Evolutionary conservation across 2,888 invertebrate species (phyloP).

Genomic region (Lithophane ornitopus): DNA sequence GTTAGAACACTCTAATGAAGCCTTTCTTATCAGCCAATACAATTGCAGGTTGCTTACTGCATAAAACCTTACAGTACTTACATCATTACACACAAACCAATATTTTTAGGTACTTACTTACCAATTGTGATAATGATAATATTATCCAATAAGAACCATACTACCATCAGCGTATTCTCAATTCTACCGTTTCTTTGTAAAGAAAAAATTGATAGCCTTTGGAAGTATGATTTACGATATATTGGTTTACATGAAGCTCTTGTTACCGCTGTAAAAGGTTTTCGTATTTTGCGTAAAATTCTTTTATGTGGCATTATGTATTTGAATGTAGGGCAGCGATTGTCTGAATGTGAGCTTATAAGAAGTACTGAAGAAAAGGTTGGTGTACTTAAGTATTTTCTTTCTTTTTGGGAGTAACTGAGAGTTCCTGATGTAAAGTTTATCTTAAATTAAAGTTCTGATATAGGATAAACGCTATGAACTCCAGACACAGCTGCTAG

Average conservation of each 20-base stretch:
- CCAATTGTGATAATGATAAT: background rate
- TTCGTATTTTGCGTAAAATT: slow-evolving; percentile 22
- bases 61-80: no score
- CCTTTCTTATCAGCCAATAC: no score
- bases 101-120: background rate
- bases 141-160: slow-evolving; percentile 1
- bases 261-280: slow-evolving; percentile 48
- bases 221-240: slow-evolving; percentile 49
- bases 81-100: background rate
- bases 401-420: background rate
- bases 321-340: slow-evolving; percentile 36
- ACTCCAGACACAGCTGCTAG: slow-evolving; percentile 25
- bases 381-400: background rate
- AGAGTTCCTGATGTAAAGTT: no score
- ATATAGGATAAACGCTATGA: background rate
- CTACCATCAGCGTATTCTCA: slow-evolving; percentile 5
- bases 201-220: slow-evolving; percentile 42
- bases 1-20: no score
- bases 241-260: slow-evolving; percentile 39
- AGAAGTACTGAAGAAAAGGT: slow-evolving; percentile 9
- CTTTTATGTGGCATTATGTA: slow-evolving; percentile 25
- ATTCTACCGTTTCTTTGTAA: slow-evolving; percentile 31
- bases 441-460: background rate
- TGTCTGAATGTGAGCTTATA: slow-evolving; percentile 27
- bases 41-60: no score